Base-by-base conservation (phyloP, 2,113 vertebrate species). In the Cephalopholis sonnerati region DNA sequence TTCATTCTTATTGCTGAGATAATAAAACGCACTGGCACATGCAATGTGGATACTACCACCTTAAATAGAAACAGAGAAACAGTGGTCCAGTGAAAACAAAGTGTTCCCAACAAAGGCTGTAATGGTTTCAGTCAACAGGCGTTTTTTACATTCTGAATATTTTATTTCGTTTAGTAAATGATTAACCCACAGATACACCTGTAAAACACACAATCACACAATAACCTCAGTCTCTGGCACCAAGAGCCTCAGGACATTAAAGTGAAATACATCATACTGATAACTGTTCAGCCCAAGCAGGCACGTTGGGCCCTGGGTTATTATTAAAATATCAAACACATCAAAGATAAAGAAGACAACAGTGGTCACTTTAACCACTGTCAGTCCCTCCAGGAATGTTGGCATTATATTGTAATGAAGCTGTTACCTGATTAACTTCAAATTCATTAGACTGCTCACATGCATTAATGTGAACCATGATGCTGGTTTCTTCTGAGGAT, bases 31-130 rank as follows among this genome's bases (percentile, higher is more conserved):
- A 22, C 16, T 17, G 22, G 44, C 62, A 29, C 36, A 1, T 27
- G 24, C 11, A 2, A 7, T 39, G 36, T 68, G 15, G 17, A 55
- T 27, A 65, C n/a, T 25, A 20, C 36, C 53, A 71, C 65, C 55
- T 64, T 32, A 36, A 68, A 63, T 41, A 72, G 36, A 24, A 69
- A 70, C 32, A 50, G 48, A 66, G 55, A 62, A 68, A 29, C 32
- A 54, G 32, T 51, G 53, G n/a, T 66, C 9, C 17, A 7, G 12
- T 46, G 2, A 41, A 7, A 36, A 16, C 36, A 73, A 58, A 51
- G 24, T 12, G 25, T 39, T 55, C 61, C 64, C 25, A 59, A 1
- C 15, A 24, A 24, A 58, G 29, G 53, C 7, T 61, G 39, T 5
- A 22, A 32, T 7, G 67, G 27, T 44, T 48, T 69, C 22, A 73